Evolutionary conservation across 1,140 invertebrate species (phyloP).

Genomic region (Drosophila varians): DNA sequence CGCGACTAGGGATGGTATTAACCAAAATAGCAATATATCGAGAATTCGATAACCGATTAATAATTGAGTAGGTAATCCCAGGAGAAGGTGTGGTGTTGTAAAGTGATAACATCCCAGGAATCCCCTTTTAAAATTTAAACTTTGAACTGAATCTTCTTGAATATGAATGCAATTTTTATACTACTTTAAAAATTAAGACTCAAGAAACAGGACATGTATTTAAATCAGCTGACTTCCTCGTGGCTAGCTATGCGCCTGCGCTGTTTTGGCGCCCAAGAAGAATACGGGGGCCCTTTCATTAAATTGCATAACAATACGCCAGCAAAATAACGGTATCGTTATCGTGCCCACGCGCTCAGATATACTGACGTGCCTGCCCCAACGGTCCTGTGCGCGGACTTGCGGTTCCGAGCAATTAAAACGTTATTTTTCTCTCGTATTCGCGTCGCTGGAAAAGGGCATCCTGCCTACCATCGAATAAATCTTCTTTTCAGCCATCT

Average conservation of each 20-base stretch:
- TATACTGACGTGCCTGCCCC: slow-evolving; percentile 67
- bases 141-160: no score
- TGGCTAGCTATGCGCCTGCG: slow-evolving; percentile 42
- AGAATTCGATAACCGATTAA: no score
- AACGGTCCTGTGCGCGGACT: slow-evolving; percentile 51
- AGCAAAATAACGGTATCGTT: slow-evolving; percentile 71
- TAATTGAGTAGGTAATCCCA: no score
- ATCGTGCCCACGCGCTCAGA: slow-evolving; percentile 63
- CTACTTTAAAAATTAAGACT: background rate
- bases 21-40: no score
- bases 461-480: slow-evolving; percentile 8
- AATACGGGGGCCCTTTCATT: slow-evolving; percentile 64
- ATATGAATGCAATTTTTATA: no score
- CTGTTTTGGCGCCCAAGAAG: slow-evolving; percentile 54
- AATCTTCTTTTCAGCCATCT: slow-evolving; percentile 1
- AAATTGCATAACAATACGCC: slow-evolving; percentile 73
- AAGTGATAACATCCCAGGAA: no score
- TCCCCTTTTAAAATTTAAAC: no score
- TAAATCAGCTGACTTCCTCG: slow-evolving; percentile 35
- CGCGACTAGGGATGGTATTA: slow-evolving; percentile 33
- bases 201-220: background rate
- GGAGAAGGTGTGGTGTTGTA: no score
- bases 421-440: background rate
- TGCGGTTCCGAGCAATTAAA: slow-evolving; percentile 2
- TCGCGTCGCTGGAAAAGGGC: slow-evolving; percentile 17